Evolutionary conservation across 2,113 vertebrate species (phyloP), one percentile per base, ranked within the genome.

Genomic region (Lucifuga dentata): DNA sequence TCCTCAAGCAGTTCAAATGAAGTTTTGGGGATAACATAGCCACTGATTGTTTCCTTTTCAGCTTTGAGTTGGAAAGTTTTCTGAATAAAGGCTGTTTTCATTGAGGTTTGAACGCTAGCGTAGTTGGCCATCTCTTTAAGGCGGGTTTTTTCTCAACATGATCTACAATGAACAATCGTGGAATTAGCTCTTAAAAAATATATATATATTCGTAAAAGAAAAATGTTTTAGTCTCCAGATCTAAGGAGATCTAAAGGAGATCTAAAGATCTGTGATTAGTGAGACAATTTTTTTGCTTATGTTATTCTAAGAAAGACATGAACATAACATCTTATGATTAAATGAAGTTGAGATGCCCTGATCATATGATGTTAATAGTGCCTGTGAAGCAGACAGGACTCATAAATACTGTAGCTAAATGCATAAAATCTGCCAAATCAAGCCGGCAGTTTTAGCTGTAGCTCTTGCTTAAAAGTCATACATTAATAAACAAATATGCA

Each of bases 41-140:
- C 69, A 45, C 23, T 6, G 44, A 63, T 76, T 76, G 19, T 81
- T 80, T 73, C 45, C 76, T 76, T 78, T 80, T 84, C 83, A 86
- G 86, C 92, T 93, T 91, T 89, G 92, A 95, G 92, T 90, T 88
- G 86, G 73, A 92, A 93, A 88, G 91, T 93, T 94, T 94, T 92
- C 90, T 89, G 81, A 91, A 89, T 66, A 68, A 72, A 61, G 41
- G 60, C 74, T 78, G 74, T 76, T 80, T 76, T 72, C 70, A 66
- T 83, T 72, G 71, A 86, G 53, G 69, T 80, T 70, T 77, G 68
- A 64, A 63, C 58, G 66, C 76, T 71, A 44, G 72, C 50, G 76
- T 86, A 71, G 82, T 80, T 76, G 76, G 87, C 92, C 91, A 83
- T 87, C 84, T 73, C 92, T 86, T 84, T 72, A 74, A n/a, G 87